Percentiles rank a stretch among this genome's conserved stretches.
Evolutionary conservation across 2,888 invertebrate genomes (phyloP).

Genomic region (Ectropis crepuscularia): DNA sequence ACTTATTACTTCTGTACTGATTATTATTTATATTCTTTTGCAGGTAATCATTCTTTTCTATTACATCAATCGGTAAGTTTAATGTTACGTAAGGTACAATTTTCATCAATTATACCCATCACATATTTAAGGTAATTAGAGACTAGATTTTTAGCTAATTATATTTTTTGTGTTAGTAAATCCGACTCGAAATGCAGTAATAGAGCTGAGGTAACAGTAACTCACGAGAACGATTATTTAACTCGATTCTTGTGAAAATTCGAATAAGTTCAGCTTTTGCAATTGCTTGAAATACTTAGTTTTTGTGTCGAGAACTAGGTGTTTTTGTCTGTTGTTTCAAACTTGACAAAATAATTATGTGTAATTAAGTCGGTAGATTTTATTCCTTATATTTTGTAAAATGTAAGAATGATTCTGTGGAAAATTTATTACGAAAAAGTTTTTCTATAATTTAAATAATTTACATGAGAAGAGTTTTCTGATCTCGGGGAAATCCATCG

Average conservation of each 20-base stretch:
- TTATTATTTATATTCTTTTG: slow-evolving; percentile 37
- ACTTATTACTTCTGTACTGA: slow-evolving; percentile 21
- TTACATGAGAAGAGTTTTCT: too few relatives aligned
- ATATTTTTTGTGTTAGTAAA: slow-evolving; percentile 26
- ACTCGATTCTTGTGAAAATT: slow-evolving; percentile 42
- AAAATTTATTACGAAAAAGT: too few relatives aligned
- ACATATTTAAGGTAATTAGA: slow-evolving; percentile 9
- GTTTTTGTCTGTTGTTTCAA: slow-evolving; percentile 3
- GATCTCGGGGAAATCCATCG: too few relatives aligned
- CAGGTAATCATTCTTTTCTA: slow-evolving; percentile 44
- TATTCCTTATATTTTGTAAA: too few relatives aligned
- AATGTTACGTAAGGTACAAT: slow-evolving; percentile 18
- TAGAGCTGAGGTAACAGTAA: slow-evolving; percentile 37
- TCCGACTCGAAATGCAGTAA: slow-evolving; percentile 17
- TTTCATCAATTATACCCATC: slow-evolving; percentile 9
- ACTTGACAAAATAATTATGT: too few relatives aligned
- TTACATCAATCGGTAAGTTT: slow-evolving; percentile 33
- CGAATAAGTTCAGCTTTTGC: slow-evolving; percentile 27
- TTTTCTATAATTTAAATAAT: too few relatives aligned
- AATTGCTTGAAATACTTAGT: slow-evolving; percentile 8
- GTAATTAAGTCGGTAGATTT: too few relatives aligned
- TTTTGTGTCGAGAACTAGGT: background rate
- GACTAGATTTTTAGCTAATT: slow-evolving; percentile 25
- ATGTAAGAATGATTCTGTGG: too few relatives aligned
- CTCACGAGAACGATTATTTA: slow-evolving; percentile 45